Conservation (phyloP, 2,797 vertebrate species). For the Oreochromis mossambicus region DNA sequence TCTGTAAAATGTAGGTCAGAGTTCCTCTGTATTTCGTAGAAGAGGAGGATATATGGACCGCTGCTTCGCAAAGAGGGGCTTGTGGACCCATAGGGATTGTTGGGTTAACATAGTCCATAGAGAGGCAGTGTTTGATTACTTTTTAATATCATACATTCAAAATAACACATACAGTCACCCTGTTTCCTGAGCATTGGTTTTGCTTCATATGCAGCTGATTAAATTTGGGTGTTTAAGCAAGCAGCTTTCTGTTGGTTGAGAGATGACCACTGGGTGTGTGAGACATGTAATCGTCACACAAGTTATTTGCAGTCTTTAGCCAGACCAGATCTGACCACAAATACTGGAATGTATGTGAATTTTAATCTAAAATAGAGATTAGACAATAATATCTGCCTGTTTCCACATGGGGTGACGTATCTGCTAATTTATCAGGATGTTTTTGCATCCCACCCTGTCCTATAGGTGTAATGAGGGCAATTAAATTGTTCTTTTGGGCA, state of each 20-base stretch:
- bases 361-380: conserved; percentile 81
- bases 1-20: conserved; percentile 69
- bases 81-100: conserved; percentile 9
- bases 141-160: conserved; percentile 1
- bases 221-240: conserved; percentile 46
- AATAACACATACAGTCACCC: neutral
- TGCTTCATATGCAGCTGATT: conserved; percentile 44
- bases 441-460: conserved; percentile 70
- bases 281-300: conserved; percentile 41
- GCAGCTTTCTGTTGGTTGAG: conserved; percentile 39
- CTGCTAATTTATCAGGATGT: conserved; percentile 72
- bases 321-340: conserved; percentile 60
- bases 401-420: conserved; percentile 74
- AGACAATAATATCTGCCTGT: conserved; percentile 80
- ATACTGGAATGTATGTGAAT: conserved; percentile 68
- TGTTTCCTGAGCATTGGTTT: conserved; percentile 13
- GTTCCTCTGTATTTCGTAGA: conserved; percentile 15
- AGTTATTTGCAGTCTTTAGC: conserved; percentile 70
- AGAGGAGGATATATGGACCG: conserved; percentile 31
- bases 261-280: conserved; percentile 31
- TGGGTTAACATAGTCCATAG: neutral
- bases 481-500: conserved; percentile 23
- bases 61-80: conserved; percentile 9
- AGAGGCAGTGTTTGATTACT: conserved; percentile 11
- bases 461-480: conserved; percentile 64